Evolutionary conservation across 2,888 invertebrate genomes (phyloP).

Genomic region (Macrophya annulata): DNA sequence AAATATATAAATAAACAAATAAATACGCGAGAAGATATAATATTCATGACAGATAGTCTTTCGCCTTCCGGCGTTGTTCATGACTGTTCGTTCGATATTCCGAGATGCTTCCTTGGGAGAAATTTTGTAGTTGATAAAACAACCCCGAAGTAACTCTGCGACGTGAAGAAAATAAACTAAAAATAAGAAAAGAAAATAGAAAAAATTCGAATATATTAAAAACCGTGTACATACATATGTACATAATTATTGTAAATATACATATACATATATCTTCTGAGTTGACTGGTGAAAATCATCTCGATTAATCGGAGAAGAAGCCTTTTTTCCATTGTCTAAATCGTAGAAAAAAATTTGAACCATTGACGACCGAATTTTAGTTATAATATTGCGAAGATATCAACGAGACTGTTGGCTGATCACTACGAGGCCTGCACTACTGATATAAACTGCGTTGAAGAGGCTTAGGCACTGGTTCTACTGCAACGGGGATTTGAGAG

Average conservation of each 20-base stretch:
- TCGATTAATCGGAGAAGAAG: background rate
- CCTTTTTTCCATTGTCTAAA: background rate
- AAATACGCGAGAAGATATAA: background rate
- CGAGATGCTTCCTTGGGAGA: background rate
- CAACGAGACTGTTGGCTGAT: background rate
- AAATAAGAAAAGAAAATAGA: background rate
- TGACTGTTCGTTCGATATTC: background rate
- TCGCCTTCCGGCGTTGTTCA: background rate
- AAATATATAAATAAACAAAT: background rate
- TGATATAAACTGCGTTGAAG: background rate
- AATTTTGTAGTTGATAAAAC: slow-evolving; percentile 4
- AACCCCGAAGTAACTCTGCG: background rate
- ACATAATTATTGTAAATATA: background rate
- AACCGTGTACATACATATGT: background rate
- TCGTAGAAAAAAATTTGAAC: background rate
- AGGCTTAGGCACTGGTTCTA: background rate
- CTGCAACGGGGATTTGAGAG: background rate
- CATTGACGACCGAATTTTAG: background rate
- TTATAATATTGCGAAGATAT: background rate
- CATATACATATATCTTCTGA: background rate
- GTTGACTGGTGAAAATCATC: background rate
- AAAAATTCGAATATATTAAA: background rate
- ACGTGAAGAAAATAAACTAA: background rate
- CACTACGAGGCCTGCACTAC: slow-evolving; percentile 1
- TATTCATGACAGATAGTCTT: slow-evolving; percentile 20